Evolutionary conservation across 2,797 vertebrate genomes (phyloP).

Genomic region (Anguilla marmorata): DNA sequence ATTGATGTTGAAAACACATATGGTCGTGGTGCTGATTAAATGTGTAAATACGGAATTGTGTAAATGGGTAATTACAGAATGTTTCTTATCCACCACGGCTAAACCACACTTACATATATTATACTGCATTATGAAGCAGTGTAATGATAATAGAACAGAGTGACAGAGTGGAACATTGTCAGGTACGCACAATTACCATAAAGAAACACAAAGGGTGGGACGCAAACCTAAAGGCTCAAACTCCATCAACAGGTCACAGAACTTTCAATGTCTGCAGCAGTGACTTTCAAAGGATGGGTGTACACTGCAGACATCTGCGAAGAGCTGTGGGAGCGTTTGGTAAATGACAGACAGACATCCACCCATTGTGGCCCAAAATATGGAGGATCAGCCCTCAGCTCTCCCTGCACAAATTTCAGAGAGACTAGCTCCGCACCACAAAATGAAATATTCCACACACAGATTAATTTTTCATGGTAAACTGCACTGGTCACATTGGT

Average conservation of each 20-base stretch:
- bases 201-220: neutral
- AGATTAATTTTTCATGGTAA: neutral
- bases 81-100: neutral
- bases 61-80: slow-evolving; percentile 31
- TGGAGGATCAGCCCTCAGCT: slow-evolving; percentile 8
- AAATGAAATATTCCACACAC: neutral
- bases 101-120: neutral
- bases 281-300: neutral
- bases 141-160: neutral
- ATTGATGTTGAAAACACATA: slow-evolving; percentile 32
- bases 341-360: slow-evolving; percentile 19
- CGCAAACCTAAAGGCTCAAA: neutral
- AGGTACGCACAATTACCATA: neutral
- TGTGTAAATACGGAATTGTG: slow-evolving; percentile 34
- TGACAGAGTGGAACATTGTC: neutral
- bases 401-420: neutral
- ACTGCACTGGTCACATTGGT: neutral
- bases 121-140: neutral
- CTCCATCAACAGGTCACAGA: neutral
- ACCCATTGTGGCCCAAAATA: neutral
- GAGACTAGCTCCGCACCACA: neutral
- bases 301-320: neutral
- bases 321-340: slow-evolving; percentile 5
- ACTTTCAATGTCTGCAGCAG: neutral
- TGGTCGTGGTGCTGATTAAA: slow-evolving; percentile 40